Conservation (phyloP, 2,888 invertebrate species). For the Criorhina ranunculi region DNA sequence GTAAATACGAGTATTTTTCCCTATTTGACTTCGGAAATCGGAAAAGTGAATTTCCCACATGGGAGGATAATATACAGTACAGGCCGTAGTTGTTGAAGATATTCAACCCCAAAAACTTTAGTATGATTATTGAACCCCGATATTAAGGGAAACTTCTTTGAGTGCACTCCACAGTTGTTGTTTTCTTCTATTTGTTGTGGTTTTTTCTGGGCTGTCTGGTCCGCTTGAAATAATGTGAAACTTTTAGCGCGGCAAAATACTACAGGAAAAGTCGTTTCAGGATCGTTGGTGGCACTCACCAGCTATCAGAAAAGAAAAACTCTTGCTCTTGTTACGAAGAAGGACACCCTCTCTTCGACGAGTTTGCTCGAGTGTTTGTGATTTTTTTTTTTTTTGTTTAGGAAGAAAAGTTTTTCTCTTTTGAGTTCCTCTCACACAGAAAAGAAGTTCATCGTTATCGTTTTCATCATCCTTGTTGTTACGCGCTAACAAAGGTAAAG, state of each 20-base stretch:
- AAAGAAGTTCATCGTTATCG: slow-evolving; percentile 27
- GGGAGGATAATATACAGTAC: slow-evolving; percentile 23
- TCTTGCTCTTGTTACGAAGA: slow-evolving; percentile 28
- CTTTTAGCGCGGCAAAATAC: slow-evolving; percentile 49
- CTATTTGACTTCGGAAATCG: slow-evolving; percentile 10
- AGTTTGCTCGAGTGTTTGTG: slow-evolving; percentile 7
- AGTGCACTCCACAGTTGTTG: slow-evolving; percentile 22
- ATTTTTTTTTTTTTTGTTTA: slow-evolving; percentile 11
- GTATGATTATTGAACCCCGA: neutral
- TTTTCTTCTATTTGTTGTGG: neutral
- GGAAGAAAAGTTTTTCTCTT: slow-evolving; percentile 11
- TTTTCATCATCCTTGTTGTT: slow-evolving; percentile 23
- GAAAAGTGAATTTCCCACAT: slow-evolving; percentile 51
- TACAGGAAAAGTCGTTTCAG: slow-evolving; percentile 20
- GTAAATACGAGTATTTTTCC: slow-evolving; percentile 30
- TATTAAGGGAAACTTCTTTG: slow-evolving; percentile 1
- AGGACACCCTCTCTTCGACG: slow-evolving; percentile 29
- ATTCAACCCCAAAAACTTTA: slow-evolving; percentile 15
- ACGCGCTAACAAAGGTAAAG: slow-evolving; percentile 7
- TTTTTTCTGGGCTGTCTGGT: slow-evolving; percentile 33
- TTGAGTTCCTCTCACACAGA: slow-evolving; percentile 6
- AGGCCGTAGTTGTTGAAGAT: slow-evolving; percentile 28
- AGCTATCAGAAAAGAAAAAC: slow-evolving; percentile 47
- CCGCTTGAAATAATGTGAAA: slow-evolving; percentile 63
- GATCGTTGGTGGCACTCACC: slow-evolving; percentile 25